phyloP scores from a whole-genome alignment of 2,113 vertebrate genomes.

The Microcebus griseorufus region DNA sequence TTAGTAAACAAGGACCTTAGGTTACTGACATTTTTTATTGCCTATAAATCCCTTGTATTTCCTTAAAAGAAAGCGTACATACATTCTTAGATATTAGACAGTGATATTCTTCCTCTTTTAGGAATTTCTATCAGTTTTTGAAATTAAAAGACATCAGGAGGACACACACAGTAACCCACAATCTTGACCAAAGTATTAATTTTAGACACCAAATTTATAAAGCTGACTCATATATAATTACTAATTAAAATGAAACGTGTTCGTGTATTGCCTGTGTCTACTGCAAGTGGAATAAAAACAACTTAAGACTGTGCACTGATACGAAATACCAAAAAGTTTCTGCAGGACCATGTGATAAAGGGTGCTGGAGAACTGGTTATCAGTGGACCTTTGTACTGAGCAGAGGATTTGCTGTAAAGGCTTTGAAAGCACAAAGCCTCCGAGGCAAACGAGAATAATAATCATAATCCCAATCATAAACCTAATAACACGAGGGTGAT shows the following conservation, averaged over 20 bases:
- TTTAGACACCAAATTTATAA: neutral
- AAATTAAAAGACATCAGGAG: neutral
- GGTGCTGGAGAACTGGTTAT: neutral
- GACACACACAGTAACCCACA: neutral
- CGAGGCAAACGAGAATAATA: conserved; percentile 52
- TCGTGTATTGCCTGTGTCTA: neutral
- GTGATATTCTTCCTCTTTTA: neutral
- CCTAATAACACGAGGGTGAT: conserved; percentile 63
- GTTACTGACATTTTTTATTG: neutral
- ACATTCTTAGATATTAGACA: neutral
- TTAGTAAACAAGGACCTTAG: neutral
- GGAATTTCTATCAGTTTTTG: neutral
- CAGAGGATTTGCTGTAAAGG: neutral
- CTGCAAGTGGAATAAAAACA: neutral
- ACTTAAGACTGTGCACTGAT: neutral
- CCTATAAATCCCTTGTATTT: neutral
- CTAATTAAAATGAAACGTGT: neutral
- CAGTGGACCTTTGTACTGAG: neutral
- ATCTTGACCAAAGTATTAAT: neutral
- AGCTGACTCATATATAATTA: neutral
- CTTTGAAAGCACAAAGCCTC: conserved; percentile 43
- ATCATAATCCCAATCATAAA: conserved; percentile 60
- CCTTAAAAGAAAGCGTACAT: neutral
- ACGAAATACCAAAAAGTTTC: neutral
- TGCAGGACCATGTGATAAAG: neutral